Evolutionary conservation across 1,140 invertebrate species (phyloP).

Genomic region (Lordiphosa stackelbergi): DNA sequence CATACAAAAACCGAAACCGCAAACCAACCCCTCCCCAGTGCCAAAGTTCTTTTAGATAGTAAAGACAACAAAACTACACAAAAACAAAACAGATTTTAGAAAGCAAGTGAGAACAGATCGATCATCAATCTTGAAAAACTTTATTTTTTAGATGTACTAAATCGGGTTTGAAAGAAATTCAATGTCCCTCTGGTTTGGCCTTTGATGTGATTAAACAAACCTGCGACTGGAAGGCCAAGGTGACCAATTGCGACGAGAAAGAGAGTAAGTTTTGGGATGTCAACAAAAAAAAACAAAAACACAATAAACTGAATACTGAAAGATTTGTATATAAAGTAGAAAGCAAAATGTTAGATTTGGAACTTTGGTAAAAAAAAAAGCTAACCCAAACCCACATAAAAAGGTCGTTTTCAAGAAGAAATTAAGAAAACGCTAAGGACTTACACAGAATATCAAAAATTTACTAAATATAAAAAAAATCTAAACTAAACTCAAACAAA

Average conservation of each 20-base stretch:
- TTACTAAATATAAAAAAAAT: no score
- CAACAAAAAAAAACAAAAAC: conserved; percentile 24
- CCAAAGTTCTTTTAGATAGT: conserved; percentile 68
- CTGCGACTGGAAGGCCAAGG: conserved; percentile 98
- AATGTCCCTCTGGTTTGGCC: conserved; percentile 94
- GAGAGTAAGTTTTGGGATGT: conserved; percentile 89
- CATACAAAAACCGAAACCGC: conserved; percentile 29
- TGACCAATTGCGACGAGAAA: conserved; percentile 95
- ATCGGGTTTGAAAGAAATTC: conserved; percentile 95
- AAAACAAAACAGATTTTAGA: conserved; percentile 12
- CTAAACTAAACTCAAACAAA: no score
- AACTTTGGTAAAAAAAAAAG: conserved; percentile 50
- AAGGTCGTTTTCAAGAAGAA: not conserved
- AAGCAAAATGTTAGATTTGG: conserved; percentile 51
- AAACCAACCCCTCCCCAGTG: conserved; percentile 2
- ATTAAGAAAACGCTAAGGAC: conserved; percentile 4
- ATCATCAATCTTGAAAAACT: conserved; percentile 41
- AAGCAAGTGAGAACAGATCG: conserved; percentile 9
- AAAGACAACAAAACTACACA: conserved; percentile 17
- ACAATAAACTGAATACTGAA: conserved; percentile 18
- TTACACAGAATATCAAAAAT: no score
- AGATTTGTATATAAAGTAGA: conserved; percentile 31
- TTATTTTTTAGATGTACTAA: conserved; percentile 88
- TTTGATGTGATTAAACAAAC: conserved; percentile 98
- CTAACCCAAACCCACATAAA: conserved; percentile 10